A percentile compares a stretch with the other conserved stretches of the same genome.
phyloP scores from a whole-genome alignment of 2,113 vertebrate species.

The Grus americana region DNA sequence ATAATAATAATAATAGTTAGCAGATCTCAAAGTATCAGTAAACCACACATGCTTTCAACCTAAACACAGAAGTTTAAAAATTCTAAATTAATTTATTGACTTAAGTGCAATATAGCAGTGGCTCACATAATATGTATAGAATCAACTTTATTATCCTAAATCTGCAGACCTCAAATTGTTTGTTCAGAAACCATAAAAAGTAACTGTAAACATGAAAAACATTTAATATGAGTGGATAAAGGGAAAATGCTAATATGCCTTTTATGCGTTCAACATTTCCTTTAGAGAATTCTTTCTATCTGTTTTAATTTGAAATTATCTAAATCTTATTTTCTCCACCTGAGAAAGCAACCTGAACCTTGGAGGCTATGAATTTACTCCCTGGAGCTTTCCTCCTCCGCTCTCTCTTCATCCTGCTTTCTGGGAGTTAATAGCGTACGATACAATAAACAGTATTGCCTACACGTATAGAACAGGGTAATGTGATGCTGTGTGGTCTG shows the following conservation, averaged over 20 bases:
- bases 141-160: not conserved
- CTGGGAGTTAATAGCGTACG: not conserved
- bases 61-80: not conserved
- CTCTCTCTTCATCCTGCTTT: not conserved
- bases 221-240: not conserved
- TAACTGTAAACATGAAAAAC: not conserved
- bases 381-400: not conserved
- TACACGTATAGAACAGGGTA: not conserved
- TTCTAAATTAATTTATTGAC: not conserved
- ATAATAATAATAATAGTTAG: not conserved
- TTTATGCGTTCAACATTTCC: not conserved
- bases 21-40: not conserved
- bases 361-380: not conserved
- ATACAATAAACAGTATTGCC: not conserved
- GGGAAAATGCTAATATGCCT: not conserved
- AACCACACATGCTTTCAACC: not conserved
- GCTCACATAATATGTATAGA: not conserved
- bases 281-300: not conserved
- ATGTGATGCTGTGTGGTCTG: conserved; percentile 47
- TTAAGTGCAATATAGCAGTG: not conserved
- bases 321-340: not conserved
- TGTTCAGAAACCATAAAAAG: not conserved
- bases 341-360: not conserved
- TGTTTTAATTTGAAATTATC: not conserved
- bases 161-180: not conserved